phyloP scores from a whole-genome alignment of 2,888 invertebrate species.

The Melangyna quadrimaculata region DNA sequence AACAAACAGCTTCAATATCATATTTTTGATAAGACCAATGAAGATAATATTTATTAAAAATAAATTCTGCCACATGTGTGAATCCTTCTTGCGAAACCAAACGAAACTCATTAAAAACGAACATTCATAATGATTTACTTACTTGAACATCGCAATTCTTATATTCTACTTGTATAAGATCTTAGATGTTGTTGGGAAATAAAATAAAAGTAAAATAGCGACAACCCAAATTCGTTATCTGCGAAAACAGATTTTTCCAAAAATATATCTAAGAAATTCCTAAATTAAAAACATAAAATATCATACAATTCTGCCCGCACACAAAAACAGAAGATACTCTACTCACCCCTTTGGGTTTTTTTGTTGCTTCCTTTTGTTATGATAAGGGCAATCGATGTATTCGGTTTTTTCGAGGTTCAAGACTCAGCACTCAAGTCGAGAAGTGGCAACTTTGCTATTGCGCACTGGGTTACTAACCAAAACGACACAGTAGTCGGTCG shows the following conservation, averaged over 20 bases:
- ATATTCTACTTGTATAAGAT: background rate
- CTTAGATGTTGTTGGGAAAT: background rate
- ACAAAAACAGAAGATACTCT: slow-evolving; percentile 63
- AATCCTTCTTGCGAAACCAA: background rate
- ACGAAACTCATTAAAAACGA: background rate
- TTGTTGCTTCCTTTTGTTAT: slow-evolving; percentile 64
- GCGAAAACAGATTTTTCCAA: slow-evolving; percentile 10
- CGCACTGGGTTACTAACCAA: slow-evolving; percentile 54
- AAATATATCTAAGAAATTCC: slow-evolving; percentile 57
- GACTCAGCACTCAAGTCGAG: background rate
- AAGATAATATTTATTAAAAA: slow-evolving; percentile 11
- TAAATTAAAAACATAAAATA: slow-evolving; percentile 14
- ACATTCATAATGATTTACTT: background rate
- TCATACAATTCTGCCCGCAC: background rate
- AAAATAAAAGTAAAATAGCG: background rate
- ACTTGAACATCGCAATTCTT: background rate
- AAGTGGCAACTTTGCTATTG: slow-evolving; percentile 35
- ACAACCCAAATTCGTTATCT: slow-evolving; percentile 45
- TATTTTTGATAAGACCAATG: background rate
- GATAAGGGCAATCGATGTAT: slow-evolving; percentile 46
- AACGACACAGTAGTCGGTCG: background rate
- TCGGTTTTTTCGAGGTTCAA: background rate
- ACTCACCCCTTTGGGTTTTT: slow-evolving; percentile 1
- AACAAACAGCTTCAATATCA: background rate
- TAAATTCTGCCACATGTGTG: background rate